Conservation (phyloP, 2,888 invertebrate genomes). For the Dryadula phaetusa region DNA sequence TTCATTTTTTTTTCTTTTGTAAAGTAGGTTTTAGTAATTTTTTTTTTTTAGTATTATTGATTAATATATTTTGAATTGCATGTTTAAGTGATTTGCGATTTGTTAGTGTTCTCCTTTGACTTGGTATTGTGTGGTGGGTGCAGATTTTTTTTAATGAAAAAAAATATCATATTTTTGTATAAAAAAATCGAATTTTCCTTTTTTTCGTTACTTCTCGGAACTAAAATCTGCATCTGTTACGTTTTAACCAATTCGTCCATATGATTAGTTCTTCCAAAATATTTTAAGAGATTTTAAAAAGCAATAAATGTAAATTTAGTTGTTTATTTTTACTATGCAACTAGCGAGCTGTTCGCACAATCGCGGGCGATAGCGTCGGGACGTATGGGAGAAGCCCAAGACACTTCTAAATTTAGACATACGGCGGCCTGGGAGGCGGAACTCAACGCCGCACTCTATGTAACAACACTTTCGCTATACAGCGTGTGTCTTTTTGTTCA, state of each 20-base stretch:
- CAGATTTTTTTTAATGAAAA: background rate
- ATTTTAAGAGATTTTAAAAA: slow-evolving; percentile 60
- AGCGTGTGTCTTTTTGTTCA: background rate
- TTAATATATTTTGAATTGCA: slow-evolving; percentile 3
- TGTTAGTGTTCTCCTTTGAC: no score
- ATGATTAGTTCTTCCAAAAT: slow-evolving; percentile 64
- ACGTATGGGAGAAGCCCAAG: background rate
- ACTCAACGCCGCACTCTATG: background rate
- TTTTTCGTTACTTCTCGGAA: background rate
- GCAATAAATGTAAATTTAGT: slow-evolving; percentile 74
- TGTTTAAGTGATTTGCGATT: no score
- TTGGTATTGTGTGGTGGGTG: background rate
- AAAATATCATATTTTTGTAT: no score
- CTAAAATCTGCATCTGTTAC: background rate
- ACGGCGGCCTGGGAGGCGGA: background rate
- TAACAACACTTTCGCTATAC: background rate
- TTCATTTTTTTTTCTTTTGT: background rate
- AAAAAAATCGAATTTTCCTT: no score
- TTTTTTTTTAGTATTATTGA: slow-evolving; percentile 9
- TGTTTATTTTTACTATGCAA: slow-evolving; percentile 52
- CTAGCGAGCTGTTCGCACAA: slow-evolving; percentile 45
- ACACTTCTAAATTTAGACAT: no score
- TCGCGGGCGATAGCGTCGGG: background rate
- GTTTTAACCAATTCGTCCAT: slow-evolving; percentile 32
- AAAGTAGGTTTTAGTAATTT: background rate